Percentiles rank a stretch among this genome's conserved stretches.
Conservation (phyloP, 1,140 invertebrate species). For the Lepidurus arcticus region DNA sequence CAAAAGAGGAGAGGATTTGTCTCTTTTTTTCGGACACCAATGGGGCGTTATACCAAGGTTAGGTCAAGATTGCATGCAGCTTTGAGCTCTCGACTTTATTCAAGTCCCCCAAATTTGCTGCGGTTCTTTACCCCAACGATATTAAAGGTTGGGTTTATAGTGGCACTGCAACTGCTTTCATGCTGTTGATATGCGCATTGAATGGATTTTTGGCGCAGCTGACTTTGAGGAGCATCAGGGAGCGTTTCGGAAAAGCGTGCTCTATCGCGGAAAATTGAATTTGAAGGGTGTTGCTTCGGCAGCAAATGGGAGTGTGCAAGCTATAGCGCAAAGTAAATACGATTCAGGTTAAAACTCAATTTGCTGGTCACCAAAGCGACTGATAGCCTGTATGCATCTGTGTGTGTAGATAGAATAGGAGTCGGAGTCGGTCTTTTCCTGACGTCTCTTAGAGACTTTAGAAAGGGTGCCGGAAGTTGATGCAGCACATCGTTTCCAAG, state of each 20-base stretch:
- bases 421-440: not conserved
- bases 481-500: not conserved
- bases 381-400: not conserved
- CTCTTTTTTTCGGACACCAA: not conserved
- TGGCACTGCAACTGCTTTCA: not conserved
- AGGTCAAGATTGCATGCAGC: constrained; percentile 1
- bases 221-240: not conserved
- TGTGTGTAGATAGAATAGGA: not conserved
- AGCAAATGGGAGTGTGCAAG: not conserved
- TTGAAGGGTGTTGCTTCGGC: not conserved
- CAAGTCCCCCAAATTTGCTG: not conserved
- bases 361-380: constrained; percentile 15
- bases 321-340: constrained; percentile 6
- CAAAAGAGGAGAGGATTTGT: not conserved
- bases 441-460: not conserved
- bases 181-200: not conserved
- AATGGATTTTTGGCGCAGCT: not conserved
- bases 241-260: not conserved
- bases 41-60: not conserved
- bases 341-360: not conserved
- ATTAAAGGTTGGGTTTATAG: not conserved
- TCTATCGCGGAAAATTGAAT: not conserved
- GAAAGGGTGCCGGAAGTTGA: not conserved
- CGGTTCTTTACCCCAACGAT: not conserved
- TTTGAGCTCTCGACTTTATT: not conserved